phyloP scores from a whole-genome alignment of 1,140 invertebrate species.

The Hyles vespertilio region DNA sequence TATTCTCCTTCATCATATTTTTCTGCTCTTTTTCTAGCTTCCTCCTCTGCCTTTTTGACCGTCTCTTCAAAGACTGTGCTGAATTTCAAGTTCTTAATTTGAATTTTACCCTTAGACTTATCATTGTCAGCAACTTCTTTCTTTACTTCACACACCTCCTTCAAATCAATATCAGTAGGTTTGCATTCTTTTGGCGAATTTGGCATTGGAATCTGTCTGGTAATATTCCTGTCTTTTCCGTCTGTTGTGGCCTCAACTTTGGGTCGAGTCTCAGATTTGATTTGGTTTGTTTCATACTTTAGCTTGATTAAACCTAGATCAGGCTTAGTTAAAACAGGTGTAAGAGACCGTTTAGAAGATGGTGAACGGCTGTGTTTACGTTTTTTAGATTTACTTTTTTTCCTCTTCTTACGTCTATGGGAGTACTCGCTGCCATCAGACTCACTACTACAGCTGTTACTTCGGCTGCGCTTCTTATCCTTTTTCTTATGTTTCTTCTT shows the following conservation, averaged over 20 bases:
- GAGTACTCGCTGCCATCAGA: slow-evolving; percentile 52
- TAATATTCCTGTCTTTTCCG: slow-evolving; percentile 22
- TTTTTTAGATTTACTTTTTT: slow-evolving; percentile 77
- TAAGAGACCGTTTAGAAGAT: slow-evolving; percentile 34
- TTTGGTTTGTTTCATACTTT: slow-evolving; percentile 39
- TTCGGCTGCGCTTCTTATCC: slow-evolving; percentile 59
- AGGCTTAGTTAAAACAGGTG: slow-evolving; percentile 51
- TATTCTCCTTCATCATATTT: slow-evolving; percentile 80
- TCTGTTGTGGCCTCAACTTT: slow-evolving; percentile 21
- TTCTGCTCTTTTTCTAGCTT: slow-evolving; percentile 78
- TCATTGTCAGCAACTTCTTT: slow-evolving; percentile 47
- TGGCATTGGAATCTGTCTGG: slow-evolving; percentile 54
- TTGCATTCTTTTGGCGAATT: slow-evolving; percentile 45
- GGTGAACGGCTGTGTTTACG: slow-evolving; percentile 74
- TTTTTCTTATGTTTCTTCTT: slow-evolving; percentile 69
- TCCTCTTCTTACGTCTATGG: slow-evolving; percentile 69
- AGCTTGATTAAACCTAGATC: slow-evolving; percentile 64
- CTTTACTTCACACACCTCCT: slow-evolving; percentile 38
- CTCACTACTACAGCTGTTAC: slow-evolving; percentile 42
- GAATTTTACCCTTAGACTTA: slow-evolving; percentile 70
- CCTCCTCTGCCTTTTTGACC: slow-evolving; percentile 80
- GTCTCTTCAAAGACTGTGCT: slow-evolving; percentile 81
- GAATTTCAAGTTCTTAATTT: slow-evolving; percentile 82
- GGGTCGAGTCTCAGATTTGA: slow-evolving; percentile 69
- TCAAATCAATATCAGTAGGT: slow-evolving; percentile 30